These are phyloP conservation scores for Falco biarmicus DNA, from an alignment of 2,797 vertebrate species.

Conservation along the genomic window DNA sequence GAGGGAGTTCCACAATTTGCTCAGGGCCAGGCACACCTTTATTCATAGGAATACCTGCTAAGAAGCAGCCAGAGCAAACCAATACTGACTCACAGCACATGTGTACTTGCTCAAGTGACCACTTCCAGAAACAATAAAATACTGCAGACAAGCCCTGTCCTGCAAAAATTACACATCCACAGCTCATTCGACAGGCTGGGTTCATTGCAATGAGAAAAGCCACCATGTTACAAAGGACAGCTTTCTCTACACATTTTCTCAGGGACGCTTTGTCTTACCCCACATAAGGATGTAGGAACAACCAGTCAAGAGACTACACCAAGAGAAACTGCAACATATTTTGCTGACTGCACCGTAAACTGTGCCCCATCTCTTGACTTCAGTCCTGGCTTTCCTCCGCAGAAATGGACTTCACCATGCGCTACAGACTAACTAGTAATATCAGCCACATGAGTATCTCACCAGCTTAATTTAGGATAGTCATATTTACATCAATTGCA, in stretches of 20 bases:
- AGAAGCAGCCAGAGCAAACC: conserved; percentile 44
- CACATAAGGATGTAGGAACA: background rate
- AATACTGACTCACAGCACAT: conserved; percentile 23
- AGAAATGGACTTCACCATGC: background rate
- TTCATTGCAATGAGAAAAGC: background rate
- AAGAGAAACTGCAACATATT: background rate
- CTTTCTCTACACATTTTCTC: background rate
- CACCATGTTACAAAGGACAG: background rate
- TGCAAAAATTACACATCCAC: conserved; percentile 24
- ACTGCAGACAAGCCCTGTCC: conserved; percentile 36
- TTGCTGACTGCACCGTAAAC: background rate
- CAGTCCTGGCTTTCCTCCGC: background rate
- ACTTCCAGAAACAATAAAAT: conserved; percentile 57
- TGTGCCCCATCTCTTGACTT: background rate
- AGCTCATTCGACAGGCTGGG: background rate
- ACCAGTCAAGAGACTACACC: background rate
- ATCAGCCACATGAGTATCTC: background rate
- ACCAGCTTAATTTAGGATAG: background rate
- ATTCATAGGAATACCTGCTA: conserved; percentile 42
- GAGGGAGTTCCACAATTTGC: conserved; percentile 67
- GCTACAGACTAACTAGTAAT: background rate
- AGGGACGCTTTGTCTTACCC: background rate
- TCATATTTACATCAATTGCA: background rate
- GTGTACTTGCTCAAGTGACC: conserved; percentile 42
- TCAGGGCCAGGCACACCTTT: conserved; percentile 53